Evolutionary conservation across 2,888 invertebrate species (phyloP), one percentile per base, ranked within the genome.

Genomic region (Brachylomia viminalis): DNA sequence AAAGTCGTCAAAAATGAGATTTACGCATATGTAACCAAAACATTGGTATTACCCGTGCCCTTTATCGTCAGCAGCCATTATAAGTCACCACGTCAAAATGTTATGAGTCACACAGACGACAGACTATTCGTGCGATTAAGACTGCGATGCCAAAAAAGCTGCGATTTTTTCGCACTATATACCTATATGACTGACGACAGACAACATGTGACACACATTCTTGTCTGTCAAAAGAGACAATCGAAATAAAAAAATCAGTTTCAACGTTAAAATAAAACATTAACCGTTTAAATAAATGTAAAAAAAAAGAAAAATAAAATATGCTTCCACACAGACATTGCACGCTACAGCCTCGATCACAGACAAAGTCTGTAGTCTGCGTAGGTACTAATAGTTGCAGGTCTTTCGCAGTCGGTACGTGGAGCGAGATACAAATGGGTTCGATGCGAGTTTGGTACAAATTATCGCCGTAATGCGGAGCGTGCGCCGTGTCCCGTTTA

Each of bases 401-500:
- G 66, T 70, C 70, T 75, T 80, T 72, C 69, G 72, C 75, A 73
- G 79, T 77, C 66, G 67, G 67, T 79, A 76, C 79, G 85, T 85
- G 79, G 64, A 72, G 68, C 59, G 76, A 76, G 64, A 72, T 84
- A 86, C 83, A 83, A 86, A 88, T 77, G 80, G 72, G 79, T 85
- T 85, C 84, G 84, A 90, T 87, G 89, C 86, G 78, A 87, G 87
- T 89, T 90, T 87, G 90, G 87, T 90, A 90, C 92, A 92, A 93
- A 92, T 93, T 92, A 91, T 90, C 90, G 89, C 91, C 89, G 91
- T 92, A 91, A 92, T 90, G 89, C 89, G 88, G 87, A 88, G 91
- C 89, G 90, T 90, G 90, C 82, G 83, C 88, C 89, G 91, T 91
- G 92, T 91, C 30, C 92, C 89, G 92, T 92, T 93, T 95, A 95